Percentiles rank a stretch among this genome's conserved stretches.
Evolutionary conservation across 2,113 vertebrate species (phyloP).

Genomic region (Xyrauchen texanus): DNA sequence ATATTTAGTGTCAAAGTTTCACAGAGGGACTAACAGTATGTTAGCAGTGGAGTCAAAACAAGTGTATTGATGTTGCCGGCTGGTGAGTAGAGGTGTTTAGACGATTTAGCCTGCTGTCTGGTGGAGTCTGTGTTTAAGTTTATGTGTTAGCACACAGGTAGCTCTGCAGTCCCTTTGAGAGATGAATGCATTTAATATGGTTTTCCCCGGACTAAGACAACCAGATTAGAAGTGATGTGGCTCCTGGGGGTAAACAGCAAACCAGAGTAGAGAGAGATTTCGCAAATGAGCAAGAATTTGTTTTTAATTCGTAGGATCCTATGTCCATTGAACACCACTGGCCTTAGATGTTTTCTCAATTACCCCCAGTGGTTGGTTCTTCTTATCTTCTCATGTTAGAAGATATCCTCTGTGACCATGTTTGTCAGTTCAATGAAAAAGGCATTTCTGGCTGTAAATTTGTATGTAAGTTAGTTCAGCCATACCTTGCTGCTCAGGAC

Average conservation of each 20-base stretch:
- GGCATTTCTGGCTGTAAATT: too few relatives aligned
- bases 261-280: slow-evolving; percentile 62
- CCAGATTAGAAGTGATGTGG: slow-evolving; percentile 69
- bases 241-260: slow-evolving; percentile 66
- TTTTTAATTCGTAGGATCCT: slow-evolving; percentile 49
- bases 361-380: slow-evolving; percentile 50
- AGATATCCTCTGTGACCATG: too few relatives aligned
- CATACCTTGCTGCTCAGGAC: too few relatives aligned
- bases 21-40: slow-evolving; percentile 4
- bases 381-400: too few relatives aligned
- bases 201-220: slow-evolving; percentile 70
- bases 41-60: slow-evolving; percentile 14
- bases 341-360: slow-evolving; percentile 61
- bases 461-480: too few relatives aligned
- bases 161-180: slow-evolving; percentile 43
- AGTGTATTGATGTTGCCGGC: neutral
- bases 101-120: slow-evolving; percentile 58
- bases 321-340: slow-evolving; percentile 24
- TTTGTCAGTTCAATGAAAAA: too few relatives aligned
- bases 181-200: slow-evolving; percentile 71
- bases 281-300: slow-evolving; percentile 53
- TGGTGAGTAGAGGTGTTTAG: slow-evolving; percentile 31
- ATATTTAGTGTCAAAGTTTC: slow-evolving; percentile 29
- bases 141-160: slow-evolving; percentile 21
- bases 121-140: slow-evolving; percentile 31